Base-by-base conservation (phyloP, 2,888 invertebrate species). In the Drosophila monieri region DNA sequence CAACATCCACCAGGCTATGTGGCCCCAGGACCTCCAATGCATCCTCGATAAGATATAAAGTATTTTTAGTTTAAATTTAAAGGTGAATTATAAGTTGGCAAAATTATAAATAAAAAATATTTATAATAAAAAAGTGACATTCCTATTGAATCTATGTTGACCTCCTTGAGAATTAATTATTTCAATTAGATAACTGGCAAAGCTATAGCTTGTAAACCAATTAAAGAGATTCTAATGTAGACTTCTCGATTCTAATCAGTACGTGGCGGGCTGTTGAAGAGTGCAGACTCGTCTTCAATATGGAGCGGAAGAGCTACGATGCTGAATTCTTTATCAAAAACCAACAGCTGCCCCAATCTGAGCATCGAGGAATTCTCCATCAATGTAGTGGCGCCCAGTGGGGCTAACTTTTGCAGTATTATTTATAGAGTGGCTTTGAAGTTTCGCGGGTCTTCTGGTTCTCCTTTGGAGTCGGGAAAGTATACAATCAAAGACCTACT, bases 381-480 rank as follows among this genome's bases (percentile, higher is more conserved):
- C 2, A 62, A 74, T 15, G n/a, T 37, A 5, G 54, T 78, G 21
- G 66, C 41, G 1, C 69, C 73, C 32, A 23, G 43, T 49, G 89
- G 88, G 14, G 89, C 87, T n/a, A 88, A 89, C 61, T 89, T 81
- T 56, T 89, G 87, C 57, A 89, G 89, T 70, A 69, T 69, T 62
- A 87, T 89, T 65, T 89, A 85, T 49, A 75, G 77, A n/a, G 56
- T 74, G 10, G 59, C 72, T 8, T 77, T 86, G 0, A 43, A 54
- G 43, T 89, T 68, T 54, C 68, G 71, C 21, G 73, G 57, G 35
- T 25, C 23, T 25, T 14, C 49, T 25, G 58, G 47, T 46, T 53
- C 37, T n/a, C 47, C 52, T 9, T 9, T 67, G 32, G 73, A 78
- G 44, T 56, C 51, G 1, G 72, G 47, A 0, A 53, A 25, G 0